Evolutionary conservation across 2,113 vertebrate genomes (phyloP).

Genomic region (Anhinga anhinga): DNA sequence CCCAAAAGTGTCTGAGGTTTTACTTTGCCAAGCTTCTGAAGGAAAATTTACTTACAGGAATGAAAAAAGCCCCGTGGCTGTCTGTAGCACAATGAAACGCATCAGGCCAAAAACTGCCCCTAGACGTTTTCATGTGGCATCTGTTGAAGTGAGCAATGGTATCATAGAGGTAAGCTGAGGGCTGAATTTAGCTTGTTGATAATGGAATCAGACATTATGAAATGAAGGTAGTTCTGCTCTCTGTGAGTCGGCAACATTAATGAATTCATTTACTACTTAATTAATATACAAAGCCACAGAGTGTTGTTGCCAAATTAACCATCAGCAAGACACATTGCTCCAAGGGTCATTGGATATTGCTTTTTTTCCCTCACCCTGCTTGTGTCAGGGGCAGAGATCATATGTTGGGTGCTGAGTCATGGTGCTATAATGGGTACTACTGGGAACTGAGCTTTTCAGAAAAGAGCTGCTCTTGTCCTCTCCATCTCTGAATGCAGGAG

Average conservation of each 20-base stretch:
- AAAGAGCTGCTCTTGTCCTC: not conserved
- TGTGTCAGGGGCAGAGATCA: conserved; percentile 19
- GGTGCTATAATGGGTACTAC: conserved; percentile 15
- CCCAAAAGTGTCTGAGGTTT: conserved; percentile 49
- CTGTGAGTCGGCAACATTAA: not conserved
- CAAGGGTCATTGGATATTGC: not conserved
- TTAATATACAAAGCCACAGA: conserved; percentile 39
- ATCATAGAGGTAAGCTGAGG: not conserved
- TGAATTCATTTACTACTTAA: conserved; percentile 35
- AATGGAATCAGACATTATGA: not conserved
- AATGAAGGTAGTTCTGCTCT: not conserved
- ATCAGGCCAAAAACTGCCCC: not conserved
- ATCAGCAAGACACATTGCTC: not conserved
- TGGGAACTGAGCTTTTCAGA: conserved; percentile 2
- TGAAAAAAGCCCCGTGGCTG: not conserved
- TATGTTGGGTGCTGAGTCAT: conserved; percentile 14
- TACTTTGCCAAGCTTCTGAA: conserved; percentile 34
- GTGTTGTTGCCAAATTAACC: conserved; percentile 14
- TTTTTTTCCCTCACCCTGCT: not conserved
- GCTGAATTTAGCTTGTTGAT: not conserved
- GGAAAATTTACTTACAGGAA: conserved; percentile 27
- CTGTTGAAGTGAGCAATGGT: not conserved
- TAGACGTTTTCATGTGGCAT: not conserved
- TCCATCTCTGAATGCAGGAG: not conserved
- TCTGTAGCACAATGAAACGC: not conserved